A percentile compares a stretch with the other conserved stretches of the same genome.
Conservation (phyloP, 1,140 invertebrate genomes). For the Drusus annulatus region DNA sequence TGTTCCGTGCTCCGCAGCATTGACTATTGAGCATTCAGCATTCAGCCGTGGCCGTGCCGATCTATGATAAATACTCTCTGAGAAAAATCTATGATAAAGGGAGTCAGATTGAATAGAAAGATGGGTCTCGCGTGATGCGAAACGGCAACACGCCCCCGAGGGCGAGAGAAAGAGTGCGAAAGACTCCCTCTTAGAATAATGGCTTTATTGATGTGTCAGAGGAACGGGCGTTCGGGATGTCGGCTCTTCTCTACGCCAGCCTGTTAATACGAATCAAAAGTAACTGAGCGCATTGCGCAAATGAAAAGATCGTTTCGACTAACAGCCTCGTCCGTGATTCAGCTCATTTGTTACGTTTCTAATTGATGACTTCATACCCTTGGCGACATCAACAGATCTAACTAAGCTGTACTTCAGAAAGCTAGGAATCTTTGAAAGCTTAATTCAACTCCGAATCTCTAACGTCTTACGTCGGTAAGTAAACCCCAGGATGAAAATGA, state of each 20-base stretch:
- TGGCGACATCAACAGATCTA: too few relatives aligned
- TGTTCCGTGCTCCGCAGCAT: conserved; percentile 34
- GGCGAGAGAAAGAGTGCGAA: conserved; percentile 49
- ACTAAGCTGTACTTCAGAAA: too few relatives aligned
- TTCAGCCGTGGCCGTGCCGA: conserved; percentile 52
- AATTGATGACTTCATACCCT: too few relatives aligned
- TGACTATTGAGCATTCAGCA: conserved; percentile 50
- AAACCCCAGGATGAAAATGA: conserved; percentile 30
- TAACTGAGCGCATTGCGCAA: neutral
- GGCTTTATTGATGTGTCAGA: conserved; percentile 64
- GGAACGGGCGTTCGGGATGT: conserved; percentile 35
- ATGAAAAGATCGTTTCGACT: neutral
- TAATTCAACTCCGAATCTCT: neutral
- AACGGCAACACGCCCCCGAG: conserved; percentile 49
- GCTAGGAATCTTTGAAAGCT: too few relatives aligned
- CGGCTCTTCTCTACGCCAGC: conserved; percentile 35
- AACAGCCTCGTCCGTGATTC: neutral
- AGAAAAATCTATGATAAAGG: conserved; percentile 59
- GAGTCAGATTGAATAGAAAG: conserved; percentile 62
- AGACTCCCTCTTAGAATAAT: conserved; percentile 59
- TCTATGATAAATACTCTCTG: conserved; percentile 58
- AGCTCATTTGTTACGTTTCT: too few relatives aligned
- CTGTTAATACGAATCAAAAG: neutral
- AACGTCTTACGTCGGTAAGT: neutral
- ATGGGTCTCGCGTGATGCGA: conserved; percentile 61